A percentile compares a stretch with the other conserved stretches of the same genome.
Evolutionary conservation across 2,113 vertebrate genomes (phyloP).

Genomic region (Scartelaos histophorus): DNA sequence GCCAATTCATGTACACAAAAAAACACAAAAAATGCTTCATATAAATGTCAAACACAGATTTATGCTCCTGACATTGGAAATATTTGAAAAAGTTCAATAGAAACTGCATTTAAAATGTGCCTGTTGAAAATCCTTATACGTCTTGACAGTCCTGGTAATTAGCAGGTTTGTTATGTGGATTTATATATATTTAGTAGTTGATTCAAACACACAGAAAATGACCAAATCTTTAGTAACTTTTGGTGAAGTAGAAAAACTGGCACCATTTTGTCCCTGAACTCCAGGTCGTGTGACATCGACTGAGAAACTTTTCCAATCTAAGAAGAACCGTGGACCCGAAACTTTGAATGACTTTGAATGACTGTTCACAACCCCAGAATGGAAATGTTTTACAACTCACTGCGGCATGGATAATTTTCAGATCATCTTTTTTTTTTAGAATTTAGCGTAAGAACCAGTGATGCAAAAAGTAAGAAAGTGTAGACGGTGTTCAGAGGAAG

Average conservation of each 20-base stretch:
- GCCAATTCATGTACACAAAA: too few relatives aligned
- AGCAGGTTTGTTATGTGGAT: too few relatives aligned
- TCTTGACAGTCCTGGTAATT: too few relatives aligned
- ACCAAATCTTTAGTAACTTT: too few relatives aligned
- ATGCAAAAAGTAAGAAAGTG: background rate
- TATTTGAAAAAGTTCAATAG: too few relatives aligned
- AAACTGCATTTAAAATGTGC: too few relatives aligned
- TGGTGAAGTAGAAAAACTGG: conserved; percentile 16
- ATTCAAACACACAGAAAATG: background rate
- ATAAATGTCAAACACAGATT: too few relatives aligned
- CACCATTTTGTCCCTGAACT: conserved; percentile 1
- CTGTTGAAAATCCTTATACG: too few relatives aligned
- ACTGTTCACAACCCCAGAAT: conserved; percentile 25
- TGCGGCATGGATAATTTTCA: conserved; percentile 10
- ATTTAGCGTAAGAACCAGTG: background rate
- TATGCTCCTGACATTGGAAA: too few relatives aligned
- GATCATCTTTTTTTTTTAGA: background rate
- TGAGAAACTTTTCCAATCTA: conserved; percentile 38
- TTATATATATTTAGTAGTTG: too few relatives aligned
- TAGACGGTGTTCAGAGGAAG: background rate
- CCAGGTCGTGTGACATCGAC: conserved; percentile 46
- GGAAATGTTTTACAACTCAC: conserved; percentile 14
- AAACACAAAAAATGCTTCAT: too few relatives aligned
- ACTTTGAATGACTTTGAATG: conserved; percentile 38
- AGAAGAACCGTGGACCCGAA: conserved; percentile 16